Evolutionary conservation across 1,140 invertebrate genomes (phyloP).

Genomic region (Ganaspis sp.): DNA sequence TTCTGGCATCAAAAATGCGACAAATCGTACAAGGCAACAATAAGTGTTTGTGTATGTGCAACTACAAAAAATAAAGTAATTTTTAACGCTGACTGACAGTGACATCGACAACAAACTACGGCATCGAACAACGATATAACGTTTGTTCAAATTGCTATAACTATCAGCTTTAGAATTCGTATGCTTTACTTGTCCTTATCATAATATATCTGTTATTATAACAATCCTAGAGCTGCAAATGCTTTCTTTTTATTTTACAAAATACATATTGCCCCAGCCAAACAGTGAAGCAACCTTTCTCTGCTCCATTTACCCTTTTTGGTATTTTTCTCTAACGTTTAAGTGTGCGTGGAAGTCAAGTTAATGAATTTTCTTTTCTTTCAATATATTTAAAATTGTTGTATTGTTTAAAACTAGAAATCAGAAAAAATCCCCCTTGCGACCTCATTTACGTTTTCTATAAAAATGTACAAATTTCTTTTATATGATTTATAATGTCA

Average conservation of each 20-base stretch:
- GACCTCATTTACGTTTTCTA: too few relatives aligned
- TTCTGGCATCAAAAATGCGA: not conserved
- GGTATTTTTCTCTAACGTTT: not conserved
- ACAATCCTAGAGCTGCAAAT: slow-evolving; percentile 13
- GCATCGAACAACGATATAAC: slow-evolving; percentile 63
- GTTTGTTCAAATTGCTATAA: slow-evolving; percentile 68
- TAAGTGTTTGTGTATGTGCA: slow-evolving; percentile 21
- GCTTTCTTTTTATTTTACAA: slow-evolving; percentile 33
- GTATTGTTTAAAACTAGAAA: not conserved
- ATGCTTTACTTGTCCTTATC: slow-evolving; percentile 74
- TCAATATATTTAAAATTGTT: not conserved
- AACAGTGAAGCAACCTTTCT: slow-evolving; percentile 1
- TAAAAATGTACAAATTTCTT: too few relatives aligned
- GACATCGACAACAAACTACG: slow-evolving; percentile 67
- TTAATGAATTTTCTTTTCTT: not conserved
- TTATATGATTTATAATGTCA: too few relatives aligned
- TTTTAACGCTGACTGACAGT: slow-evolving; percentile 45
- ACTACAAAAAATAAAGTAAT: slow-evolving; percentile 23
- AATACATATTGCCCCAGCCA: slow-evolving; percentile 29
- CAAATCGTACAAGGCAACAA: slow-evolving; percentile 23
- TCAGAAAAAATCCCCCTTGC: not conserved
- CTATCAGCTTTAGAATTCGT: slow-evolving; percentile 75
- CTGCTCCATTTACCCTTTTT: not conserved
- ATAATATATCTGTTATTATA: slow-evolving; percentile 51
- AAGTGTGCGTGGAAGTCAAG: not conserved